phyloP scores from a whole-genome alignment of 2,888 invertebrate species.

The Eueremaeus valkanovi region DNA sequence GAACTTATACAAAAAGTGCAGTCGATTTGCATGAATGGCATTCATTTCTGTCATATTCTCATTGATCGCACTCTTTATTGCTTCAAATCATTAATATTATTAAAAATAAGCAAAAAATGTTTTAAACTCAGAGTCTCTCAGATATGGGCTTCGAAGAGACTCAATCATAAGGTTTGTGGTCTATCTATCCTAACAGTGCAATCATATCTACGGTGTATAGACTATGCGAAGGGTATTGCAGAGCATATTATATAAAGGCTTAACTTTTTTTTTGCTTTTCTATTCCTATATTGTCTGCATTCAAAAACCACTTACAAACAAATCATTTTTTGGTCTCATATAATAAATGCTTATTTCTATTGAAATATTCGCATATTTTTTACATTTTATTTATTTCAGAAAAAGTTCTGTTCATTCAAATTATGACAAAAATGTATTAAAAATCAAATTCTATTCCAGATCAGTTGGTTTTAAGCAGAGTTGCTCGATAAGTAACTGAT shows the following conservation, averaged over 20 bases:
- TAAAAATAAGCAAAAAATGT: not conserved
- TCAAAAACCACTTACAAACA: not conserved
- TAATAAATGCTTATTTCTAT: not conserved
- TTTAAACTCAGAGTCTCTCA: not conserved
- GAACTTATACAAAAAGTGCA: not conserved
- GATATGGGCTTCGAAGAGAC: not conserved
- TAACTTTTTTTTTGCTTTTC: too few species aligned
- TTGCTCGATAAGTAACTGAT: too few species aligned
- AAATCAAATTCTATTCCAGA: too few species aligned
- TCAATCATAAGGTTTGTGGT: not conserved
- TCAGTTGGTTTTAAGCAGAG: too few species aligned
- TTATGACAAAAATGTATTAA: too few species aligned
- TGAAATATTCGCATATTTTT: too few species aligned
- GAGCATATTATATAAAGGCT: too few species aligned
- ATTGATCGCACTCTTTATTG: not conserved
- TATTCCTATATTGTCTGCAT: not conserved
- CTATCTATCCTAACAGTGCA: not conserved
- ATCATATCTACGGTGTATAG: too few species aligned
- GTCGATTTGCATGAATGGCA: conserved; percentile 11
- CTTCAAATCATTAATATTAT: conserved; percentile 1
- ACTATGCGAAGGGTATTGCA: too few species aligned
- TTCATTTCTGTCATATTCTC: not conserved
- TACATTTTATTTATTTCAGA: too few species aligned
- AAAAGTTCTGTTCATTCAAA: too few species aligned
- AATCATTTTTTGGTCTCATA: not conserved